Evolutionary conservation across 2,113 vertebrate species (phyloP), one percentile per base, ranked within the genome.

Genomic region (Vidua chalybeata): DNA sequence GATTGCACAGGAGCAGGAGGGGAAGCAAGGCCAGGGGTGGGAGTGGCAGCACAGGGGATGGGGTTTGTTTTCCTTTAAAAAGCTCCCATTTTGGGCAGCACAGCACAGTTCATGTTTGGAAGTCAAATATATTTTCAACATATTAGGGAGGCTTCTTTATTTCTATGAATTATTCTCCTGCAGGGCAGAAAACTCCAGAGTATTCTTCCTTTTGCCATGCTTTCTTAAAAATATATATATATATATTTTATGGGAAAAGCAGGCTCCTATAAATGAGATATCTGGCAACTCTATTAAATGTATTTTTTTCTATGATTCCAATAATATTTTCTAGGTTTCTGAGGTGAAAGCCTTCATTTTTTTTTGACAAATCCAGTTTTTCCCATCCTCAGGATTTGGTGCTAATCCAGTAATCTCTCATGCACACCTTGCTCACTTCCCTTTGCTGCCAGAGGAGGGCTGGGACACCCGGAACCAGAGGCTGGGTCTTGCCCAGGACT

Each of bases 21-120:
- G 15, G 35, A 82, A 27, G 54, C 20, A 27, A 43, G 48, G 51
- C 51, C 11, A 15, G 30, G 74, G 17, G 2, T 52, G 55, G 39
- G 33, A 49, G 20, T 10, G 41, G 1, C 13, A 46, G 27, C 3
- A 15, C 3, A 12, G 33, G 7, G 55, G 16, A 26, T 21, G 49
- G 21, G 21, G 14, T n/a, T n/a, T 23, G 33, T n/a, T 58, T n/a
- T 58, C 33, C 56, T n/a, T 58, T n/a, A 23, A n/a, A 58, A 58
- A 58, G 41, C 6, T 73, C 24, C 31, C 10, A 13, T 15, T 43
- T 16, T 33, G 30, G 86, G 33, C 46, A 78, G 7, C 15, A 27
- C 0, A 0, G 23, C 31, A 68, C 6, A 0, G 31, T 5, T 62
- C 10, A 4, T 41, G 3, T 19, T 30, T 39, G 66, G 52, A 82